A percentile compares a stretch with the other conserved stretches of the same genome.
phyloP scores from a whole-genome alignment of 2,113 vertebrate species.

The Coptodon rendalli region DNA sequence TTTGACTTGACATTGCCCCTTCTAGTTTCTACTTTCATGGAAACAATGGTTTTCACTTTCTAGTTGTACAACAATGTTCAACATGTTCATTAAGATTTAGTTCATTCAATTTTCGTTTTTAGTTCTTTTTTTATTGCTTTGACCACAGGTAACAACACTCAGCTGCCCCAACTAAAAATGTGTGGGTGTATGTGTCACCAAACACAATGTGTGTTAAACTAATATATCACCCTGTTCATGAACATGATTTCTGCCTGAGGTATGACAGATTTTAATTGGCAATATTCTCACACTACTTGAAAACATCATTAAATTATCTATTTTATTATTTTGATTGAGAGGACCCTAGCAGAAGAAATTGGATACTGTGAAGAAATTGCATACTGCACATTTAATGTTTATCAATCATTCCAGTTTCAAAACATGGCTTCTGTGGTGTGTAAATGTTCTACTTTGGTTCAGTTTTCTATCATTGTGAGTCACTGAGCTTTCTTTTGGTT shows the following conservation, averaged over 20 bases:
- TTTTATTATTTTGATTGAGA: not conserved
- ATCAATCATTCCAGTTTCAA: not conserved
- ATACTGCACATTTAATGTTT: not conserved
- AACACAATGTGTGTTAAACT: not conserved
- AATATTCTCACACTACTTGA: not conserved
- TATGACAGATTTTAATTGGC: not conserved
- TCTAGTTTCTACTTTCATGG: not conserved
- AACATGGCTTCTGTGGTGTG: not conserved
- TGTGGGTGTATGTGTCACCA: not conserved
- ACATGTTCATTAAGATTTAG: not conserved
- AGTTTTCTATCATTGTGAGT: not conserved
- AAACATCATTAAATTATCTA: not conserved
- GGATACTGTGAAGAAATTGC: not conserved
- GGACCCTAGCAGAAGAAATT: not conserved
- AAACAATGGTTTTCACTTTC: fast-evolving
- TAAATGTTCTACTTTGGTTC: not conserved
- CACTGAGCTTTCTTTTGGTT: not conserved
- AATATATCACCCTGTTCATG: not conserved
- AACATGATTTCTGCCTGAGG: not conserved
- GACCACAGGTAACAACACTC: not conserved
- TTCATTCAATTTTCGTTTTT: fast-evolving
- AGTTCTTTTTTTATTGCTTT: not conserved
- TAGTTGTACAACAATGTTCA: not conserved
- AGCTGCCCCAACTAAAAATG: not conserved
- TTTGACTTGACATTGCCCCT: not conserved